These are phyloP conservation scores for Drosophila kambysellisi DNA, from an alignment of 2,888 invertebrate genomes.

Conservation along the genomic window DNA sequence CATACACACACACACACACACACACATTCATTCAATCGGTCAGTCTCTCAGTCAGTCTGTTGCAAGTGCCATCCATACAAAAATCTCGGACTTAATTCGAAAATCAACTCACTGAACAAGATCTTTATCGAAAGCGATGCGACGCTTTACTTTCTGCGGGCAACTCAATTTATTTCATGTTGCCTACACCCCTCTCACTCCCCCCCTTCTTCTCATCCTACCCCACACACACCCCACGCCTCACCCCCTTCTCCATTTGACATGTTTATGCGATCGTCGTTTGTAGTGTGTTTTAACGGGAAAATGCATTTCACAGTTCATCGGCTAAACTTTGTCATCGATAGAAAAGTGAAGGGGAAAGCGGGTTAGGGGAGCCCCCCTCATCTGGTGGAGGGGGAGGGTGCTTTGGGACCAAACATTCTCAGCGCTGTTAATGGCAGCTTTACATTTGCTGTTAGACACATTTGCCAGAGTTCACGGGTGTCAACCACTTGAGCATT, in stretches of 20 bases:
- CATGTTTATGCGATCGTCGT: constrained; percentile 45
- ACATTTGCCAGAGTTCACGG: constrained; percentile 56
- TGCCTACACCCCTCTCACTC: background rate
- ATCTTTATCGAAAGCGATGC: constrained; percentile 42
- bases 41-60: background rate
- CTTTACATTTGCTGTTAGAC: constrained; percentile 59
- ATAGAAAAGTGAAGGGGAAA: constrained; percentile 1
- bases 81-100: constrained; percentile 53
- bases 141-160: constrained; percentile 35
- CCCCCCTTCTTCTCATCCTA: background rate
- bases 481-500: constrained; percentile 68
- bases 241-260: background rate
- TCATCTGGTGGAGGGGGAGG: background rate
- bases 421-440: constrained; percentile 51
- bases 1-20: background rate
- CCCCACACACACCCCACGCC: background rate
- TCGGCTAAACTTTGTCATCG: constrained; percentile 61
- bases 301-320: constrained; percentile 56
- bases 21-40: constrained; percentile 5
- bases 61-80: constrained; percentile 17
- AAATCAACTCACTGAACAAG: constrained; percentile 46
- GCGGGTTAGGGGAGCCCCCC: too few relatives aligned
- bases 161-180: constrained; percentile 6
- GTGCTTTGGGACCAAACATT: constrained; percentile 5
- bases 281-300: background rate